Base-by-base conservation (phyloP, 1,140 invertebrate genomes). In the Eurosta solidaginis region DNA sequence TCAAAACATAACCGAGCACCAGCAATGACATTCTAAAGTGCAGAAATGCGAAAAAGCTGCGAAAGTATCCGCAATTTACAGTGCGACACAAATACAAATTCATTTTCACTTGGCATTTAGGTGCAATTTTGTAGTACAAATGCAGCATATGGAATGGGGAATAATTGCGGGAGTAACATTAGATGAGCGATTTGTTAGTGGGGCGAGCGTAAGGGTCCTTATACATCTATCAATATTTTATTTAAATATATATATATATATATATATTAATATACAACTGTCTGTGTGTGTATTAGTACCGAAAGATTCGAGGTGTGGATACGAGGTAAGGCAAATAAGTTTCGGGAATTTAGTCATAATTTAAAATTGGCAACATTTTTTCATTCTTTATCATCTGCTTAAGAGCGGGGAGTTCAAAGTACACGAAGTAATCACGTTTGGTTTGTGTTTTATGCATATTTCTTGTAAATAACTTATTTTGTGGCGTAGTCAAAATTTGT, bases 21-120 rank as follows among this genome's bases (percentile, higher is more conserved):
- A 74, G 77, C 77, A 78, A 78, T 52, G 74, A 74, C 77, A 78
- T 78, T 78, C 77, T 78, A 78, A 68, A 78, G 68, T 78, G 77
- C 77, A 68, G 63, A 78, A 78, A 74, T 78, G 68, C 77, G 68
- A 73, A 78, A n/a, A 74, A 78, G 29, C 77, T 78, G 77, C 77
- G 77, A 78, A 78, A 74, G 29, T 68, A 42, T 68, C 59, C 68
- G 68, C 77, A 54, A 59, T 40, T 42, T 68, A 78, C 52, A 74
- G 50, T 29, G 74, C 74, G 33, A 76, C 6, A 52, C 29, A 20
- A 76, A 49, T 17, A 75, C 44, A 29, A 3, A 75, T 50, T 14
- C 6, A n/a, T 14, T 9, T 17, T 36, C 33, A 17, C 54, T 25
- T 25, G 54, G 22, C 25, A 29, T 27, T n/a, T 49, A 25, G 49